These are phyloP conservation scores for Odontophorus gujanensis DNA, from an alignment of 2,113 vertebrate species.

Conservation along the genomic window DNA sequence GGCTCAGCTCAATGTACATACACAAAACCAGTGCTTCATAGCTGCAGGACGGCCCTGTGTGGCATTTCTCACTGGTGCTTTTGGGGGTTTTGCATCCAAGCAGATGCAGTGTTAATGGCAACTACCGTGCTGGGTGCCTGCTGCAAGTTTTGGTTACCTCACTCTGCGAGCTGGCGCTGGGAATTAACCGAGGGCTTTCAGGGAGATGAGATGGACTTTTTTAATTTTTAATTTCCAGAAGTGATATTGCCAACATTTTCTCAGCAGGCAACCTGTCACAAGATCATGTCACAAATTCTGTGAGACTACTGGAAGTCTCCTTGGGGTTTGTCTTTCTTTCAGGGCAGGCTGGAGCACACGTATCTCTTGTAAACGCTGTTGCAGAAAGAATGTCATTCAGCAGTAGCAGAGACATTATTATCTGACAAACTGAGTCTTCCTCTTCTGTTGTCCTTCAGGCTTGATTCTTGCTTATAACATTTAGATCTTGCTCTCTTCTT, in stretches of 20 bases:
- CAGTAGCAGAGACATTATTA: background rate
- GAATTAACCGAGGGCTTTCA: background rate
- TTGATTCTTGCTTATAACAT: background rate
- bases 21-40: rapidly evolving
- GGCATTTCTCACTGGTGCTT: background rate
- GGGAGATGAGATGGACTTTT: background rate
- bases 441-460: background rate
- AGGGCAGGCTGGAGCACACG: background rate
- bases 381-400: background rate
- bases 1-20: rapidly evolving
- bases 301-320: background rate
- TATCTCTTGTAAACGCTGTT: background rate
- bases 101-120: background rate
- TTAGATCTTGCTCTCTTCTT: background rate
- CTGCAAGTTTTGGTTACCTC: background rate
- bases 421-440: background rate
- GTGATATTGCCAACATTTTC: background rate
- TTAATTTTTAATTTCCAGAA: background rate
- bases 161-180: background rate
- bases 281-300: no score
- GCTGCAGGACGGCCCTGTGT: rapidly evolving
- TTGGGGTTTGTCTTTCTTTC: background rate
- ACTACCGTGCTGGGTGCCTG: background rate
- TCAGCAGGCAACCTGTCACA: background rate
- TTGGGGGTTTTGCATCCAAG: background rate